phyloP scores from a whole-genome alignment of 1,140 invertebrate genomes.

The Telenomus remus region DNA sequence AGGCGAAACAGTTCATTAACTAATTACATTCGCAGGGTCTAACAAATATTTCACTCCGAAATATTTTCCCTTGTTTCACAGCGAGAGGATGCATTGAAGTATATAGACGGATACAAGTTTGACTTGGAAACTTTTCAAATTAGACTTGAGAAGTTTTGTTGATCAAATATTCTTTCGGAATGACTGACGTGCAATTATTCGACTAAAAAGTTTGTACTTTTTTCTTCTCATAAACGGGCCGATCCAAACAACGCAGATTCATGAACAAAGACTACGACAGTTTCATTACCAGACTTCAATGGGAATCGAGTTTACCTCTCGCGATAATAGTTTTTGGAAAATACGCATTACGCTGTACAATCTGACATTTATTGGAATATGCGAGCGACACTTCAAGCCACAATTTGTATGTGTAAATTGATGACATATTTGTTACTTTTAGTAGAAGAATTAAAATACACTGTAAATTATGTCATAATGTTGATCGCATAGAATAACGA shows the following conservation, averaged over 20 bases:
- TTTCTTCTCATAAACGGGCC: constrained; percentile 24
- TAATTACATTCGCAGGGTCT: constrained; percentile 38
- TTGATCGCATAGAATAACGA: too few relatives aligned
- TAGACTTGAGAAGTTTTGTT: constrained; percentile 45
- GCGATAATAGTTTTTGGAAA: constrained; percentile 12
- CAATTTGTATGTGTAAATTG: too few relatives aligned
- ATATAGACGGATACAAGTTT: too few relatives aligned
- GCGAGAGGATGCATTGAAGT: constrained; percentile 28
- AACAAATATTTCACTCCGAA: constrained; percentile 36
- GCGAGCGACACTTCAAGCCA: background rate
- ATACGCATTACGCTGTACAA: background rate
- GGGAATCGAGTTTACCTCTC: constrained; percentile 4
- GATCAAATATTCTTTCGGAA: constrained; percentile 47
- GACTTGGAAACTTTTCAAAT: constrained; percentile 55
- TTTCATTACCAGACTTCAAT: constrained; percentile 22
- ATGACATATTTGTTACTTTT: constrained; percentile 15
- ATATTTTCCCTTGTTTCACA: constrained; percentile 21
- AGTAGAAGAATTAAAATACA: background rate
- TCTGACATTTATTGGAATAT: too few relatives aligned
- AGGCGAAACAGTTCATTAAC: constrained; percentile 25
- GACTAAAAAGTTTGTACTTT: constrained; percentile 48
- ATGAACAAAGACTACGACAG: constrained; percentile 9
- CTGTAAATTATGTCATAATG: too few relatives aligned
- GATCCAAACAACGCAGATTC: constrained; percentile 4
- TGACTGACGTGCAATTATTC: constrained; percentile 42